phyloP scores from a whole-genome alignment of 92 coral and sea anemone species.

The Zoanthus gigantus region DNA sequence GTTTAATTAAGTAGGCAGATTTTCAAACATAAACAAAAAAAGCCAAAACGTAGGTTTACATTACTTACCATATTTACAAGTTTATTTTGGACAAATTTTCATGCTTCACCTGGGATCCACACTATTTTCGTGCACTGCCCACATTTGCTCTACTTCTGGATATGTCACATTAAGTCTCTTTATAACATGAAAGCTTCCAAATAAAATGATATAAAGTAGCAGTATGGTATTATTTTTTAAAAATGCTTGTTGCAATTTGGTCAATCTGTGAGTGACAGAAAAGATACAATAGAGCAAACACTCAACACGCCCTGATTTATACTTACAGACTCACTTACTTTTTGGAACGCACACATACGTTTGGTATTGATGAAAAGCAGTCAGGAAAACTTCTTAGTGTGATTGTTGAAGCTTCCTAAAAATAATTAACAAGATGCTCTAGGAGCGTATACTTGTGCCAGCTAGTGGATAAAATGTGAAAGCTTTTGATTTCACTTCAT shows the following conservation, averaged over 20 bases:
- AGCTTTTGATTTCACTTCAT: no score
- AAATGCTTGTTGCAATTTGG: not conserved
- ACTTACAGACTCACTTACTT: no score
- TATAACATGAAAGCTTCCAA: not conserved
- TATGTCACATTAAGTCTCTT: not conserved
- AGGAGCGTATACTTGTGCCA: no score
- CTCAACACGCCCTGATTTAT: not conserved
- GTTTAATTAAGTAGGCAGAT: not conserved
- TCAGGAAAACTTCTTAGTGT: not conserved
- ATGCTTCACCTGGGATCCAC: not conserved
- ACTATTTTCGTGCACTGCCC: not conserved
- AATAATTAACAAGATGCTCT: no score
- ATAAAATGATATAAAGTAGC: no score
- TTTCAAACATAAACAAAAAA: not conserved
- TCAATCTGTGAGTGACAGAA: conserved; percentile 1
- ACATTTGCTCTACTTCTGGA: not conserved
- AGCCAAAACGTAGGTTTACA: no score
- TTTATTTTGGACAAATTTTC: not conserved
- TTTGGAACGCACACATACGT: not conserved
- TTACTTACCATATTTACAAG: no score
- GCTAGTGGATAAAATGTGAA: no score
- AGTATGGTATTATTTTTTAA: not conserved
- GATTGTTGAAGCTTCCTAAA: not conserved
- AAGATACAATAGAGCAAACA: not conserved
- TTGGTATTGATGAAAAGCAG: not conserved